phyloP scores from a whole-genome alignment of 1,140 invertebrate species.

The Thalassaphorura encarpata region DNA sequence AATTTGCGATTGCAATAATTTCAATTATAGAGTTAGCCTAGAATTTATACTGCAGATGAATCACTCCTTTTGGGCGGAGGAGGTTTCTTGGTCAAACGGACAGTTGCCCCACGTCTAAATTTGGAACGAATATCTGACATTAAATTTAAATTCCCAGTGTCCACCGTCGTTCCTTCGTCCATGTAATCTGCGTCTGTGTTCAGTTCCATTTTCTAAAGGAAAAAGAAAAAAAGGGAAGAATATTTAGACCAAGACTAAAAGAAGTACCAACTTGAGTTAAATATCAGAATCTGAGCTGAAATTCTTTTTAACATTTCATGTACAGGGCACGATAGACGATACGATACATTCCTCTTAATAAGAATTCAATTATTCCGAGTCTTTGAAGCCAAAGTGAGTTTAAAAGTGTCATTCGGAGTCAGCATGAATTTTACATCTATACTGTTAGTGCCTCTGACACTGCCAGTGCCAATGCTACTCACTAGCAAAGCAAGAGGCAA shows the following conservation, averaged over 20 bases:
- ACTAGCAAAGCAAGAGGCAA: too few relatives aligned
- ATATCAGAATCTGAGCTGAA: neutral
- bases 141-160: constrained; percentile 25
- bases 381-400: too few relatives aligned
- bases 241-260: neutral
- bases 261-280: too few relatives aligned
- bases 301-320: neutral
- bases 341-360: too few relatives aligned
- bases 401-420: too few relatives aligned
- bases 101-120: constrained; percentile 21
- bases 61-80: constrained; percentile 24
- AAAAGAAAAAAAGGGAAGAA: neutral
- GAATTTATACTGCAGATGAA: too few relatives aligned
- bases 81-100: constrained; percentile 14
- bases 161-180: constrained; percentile 28
- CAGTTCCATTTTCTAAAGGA: constrained; percentile 29
- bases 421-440: too few relatives aligned
- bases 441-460: too few relatives aligned
- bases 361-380: too few relatives aligned
- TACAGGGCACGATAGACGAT: neutral
- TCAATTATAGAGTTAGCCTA: too few relatives aligned
- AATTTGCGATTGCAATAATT: too few relatives aligned
- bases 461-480: too few relatives aligned
- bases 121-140: constrained; percentile 29
- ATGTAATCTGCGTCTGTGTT: constrained; percentile 28